These are phyloP conservation scores for Circaetus gallicus DNA, from an alignment of 2,113 vertebrate species.

Conservation along the genomic window DNA sequence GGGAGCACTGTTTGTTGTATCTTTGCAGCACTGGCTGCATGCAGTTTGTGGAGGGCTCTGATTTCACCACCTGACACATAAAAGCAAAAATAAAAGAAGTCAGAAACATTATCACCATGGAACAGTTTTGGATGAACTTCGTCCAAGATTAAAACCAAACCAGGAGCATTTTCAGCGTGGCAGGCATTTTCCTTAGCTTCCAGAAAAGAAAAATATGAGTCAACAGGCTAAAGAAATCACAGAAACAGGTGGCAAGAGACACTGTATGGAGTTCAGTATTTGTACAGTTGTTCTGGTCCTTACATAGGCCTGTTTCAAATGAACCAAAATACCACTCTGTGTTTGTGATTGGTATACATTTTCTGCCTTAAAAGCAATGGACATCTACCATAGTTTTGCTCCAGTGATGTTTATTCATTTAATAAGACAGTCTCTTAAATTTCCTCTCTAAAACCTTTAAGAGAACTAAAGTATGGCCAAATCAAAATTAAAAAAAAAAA, in stretches of 20 bases:
- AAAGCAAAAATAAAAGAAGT: not conserved
- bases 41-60: not conserved
- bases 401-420: not conserved
- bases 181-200: slow-evolving; percentile 11
- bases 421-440: not conserved
- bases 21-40: not conserved
- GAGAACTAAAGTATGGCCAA: not conserved
- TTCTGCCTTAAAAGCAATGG: not conserved
- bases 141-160: not conserved
- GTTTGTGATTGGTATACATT: not conserved
- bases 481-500: not conserved
- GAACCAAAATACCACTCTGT: not conserved
- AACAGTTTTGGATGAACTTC: not conserved
- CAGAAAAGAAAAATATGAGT: slow-evolving; percentile 39
- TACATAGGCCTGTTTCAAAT: not conserved
- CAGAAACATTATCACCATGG: not conserved
- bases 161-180: slow-evolving; percentile 9
- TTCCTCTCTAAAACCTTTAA: not conserved
- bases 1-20: too few relatives aligned
- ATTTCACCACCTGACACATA: not conserved
- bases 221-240: slow-evolving; percentile 50
- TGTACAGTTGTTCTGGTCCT: slow-evolving; percentile 36
- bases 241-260: slow-evolving; percentile 34
- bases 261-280: not conserved
- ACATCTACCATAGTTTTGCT: not conserved